phyloP scores from a whole-genome alignment of 2,888 invertebrate species.

The Nudaria mundana region DNA sequence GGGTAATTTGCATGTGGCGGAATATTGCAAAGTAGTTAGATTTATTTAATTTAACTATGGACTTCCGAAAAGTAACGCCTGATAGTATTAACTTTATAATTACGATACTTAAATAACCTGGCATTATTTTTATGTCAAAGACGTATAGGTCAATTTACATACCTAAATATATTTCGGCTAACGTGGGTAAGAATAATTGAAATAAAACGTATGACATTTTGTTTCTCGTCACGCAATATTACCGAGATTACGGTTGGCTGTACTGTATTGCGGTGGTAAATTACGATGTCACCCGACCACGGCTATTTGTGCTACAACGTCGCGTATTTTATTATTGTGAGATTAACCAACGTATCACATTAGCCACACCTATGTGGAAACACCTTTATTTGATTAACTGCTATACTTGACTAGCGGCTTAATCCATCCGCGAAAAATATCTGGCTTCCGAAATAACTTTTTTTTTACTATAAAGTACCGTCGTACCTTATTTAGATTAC shows the following conservation, averaged over 20 bases:
- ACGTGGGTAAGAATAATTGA: conserved; percentile 50
- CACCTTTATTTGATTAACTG: conserved; percentile 23
- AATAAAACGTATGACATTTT: conserved; percentile 56
- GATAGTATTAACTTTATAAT: too few relatives aligned
- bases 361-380: conserved; percentile 18
- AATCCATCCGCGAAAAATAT: too few relatives aligned
- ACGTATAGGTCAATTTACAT: conserved; percentile 35
- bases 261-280: conserved; percentile 33
- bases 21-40: too few relatives aligned
- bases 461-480: too few relatives aligned
- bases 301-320: conserved; percentile 17
- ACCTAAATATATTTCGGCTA: conserved; percentile 43
- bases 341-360: conserved; percentile 27
- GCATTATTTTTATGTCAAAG: not conserved
- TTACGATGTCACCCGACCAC: conserved; percentile 30
- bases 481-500: too few relatives aligned
- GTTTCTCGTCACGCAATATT: conserved; percentile 59
- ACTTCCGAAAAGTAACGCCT: too few relatives aligned
- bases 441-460: too few relatives aligned
- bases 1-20: too few relatives aligned
- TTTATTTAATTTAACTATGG: too few relatives aligned
- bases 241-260: conserved; percentile 45
- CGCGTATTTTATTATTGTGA: conserved; percentile 29
- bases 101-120: too few relatives aligned
- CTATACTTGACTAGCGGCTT: too few relatives aligned